Evolutionary conservation across 1,140 invertebrate genomes (phyloP).

Genomic region (Drosophila tropicalis): DNA sequence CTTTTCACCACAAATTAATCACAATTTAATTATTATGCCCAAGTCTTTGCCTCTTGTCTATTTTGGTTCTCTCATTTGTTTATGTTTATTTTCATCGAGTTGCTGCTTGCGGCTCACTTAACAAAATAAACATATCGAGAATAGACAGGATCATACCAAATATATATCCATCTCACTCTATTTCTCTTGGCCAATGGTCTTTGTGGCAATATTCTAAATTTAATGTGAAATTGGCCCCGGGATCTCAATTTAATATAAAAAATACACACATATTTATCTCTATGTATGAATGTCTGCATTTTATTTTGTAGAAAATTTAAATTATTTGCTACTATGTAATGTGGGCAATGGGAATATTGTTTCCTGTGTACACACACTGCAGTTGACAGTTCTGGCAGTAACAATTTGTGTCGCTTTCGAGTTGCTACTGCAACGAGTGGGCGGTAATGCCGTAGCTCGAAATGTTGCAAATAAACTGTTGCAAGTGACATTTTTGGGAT

Average conservation of each 20-base stretch:
- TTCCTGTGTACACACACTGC: neutral
- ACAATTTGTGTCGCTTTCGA: constrained; percentile 8
- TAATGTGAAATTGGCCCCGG: constrained; percentile 52
- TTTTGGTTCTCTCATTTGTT: constrained; percentile 46
- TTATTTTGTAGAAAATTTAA: constrained; percentile 21
- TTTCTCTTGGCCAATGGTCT: constrained; percentile 2
- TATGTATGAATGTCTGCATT: constrained; percentile 13
- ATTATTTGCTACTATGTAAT: constrained; percentile 11
- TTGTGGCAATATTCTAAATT: constrained; percentile 43
- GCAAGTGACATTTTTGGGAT: constrained; percentile 13
- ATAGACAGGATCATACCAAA: neutral
- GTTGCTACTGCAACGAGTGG: neutral
- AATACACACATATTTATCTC: constrained; percentile 33
- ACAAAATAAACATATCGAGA: constrained; percentile 35
- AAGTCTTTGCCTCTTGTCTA: neutral
- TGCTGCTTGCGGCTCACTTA: constrained; percentile 36
- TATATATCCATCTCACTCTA: neutral
- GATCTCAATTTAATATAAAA: constrained; percentile 49
- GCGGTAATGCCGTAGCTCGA: neutral
- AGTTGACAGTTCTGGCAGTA: neutral
- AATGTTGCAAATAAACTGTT: neutral
- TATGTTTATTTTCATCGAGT: constrained; percentile 15
- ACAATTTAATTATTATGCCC: constrained; percentile 41
- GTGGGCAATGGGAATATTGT: constrained; percentile 12
- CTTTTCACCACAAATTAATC: constrained; percentile 37